phyloP scores from a whole-genome alignment of 2,797 vertebrate species.

The Melanotaenia pygmaea region DNA sequence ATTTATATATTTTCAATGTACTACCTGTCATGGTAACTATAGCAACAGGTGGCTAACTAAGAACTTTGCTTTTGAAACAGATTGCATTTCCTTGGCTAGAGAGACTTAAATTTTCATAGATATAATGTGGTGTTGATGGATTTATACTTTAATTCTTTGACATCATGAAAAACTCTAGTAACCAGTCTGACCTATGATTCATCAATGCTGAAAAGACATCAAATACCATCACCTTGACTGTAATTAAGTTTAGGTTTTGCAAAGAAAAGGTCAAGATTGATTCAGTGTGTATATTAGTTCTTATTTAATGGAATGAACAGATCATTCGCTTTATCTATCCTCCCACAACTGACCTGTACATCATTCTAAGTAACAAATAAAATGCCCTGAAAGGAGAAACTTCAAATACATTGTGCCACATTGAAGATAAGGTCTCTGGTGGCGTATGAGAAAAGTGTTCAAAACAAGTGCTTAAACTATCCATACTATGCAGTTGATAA shows the following conservation, averaged over 20 bases:
- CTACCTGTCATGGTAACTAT: conserved; percentile 70
- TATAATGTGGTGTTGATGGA: conserved; percentile 12
- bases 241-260: background rate
- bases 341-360: background rate
- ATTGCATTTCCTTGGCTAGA: conserved; percentile 39
- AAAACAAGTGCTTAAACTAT: background rate
- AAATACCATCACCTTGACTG: conserved; percentile 20
- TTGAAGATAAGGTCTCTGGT: background rate
- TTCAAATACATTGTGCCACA: background rate
- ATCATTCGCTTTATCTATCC: background rate
- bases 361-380: background rate
- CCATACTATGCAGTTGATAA: background rate
- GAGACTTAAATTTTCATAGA: conserved; percentile 37
- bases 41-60: conserved; percentile 69
- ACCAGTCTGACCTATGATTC: background rate
- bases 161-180: conserved; percentile 8
- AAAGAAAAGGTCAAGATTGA: background rate
- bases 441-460: background rate
- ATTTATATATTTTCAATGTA: conserved; percentile 49
- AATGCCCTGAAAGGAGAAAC: background rate
- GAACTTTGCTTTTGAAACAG: conserved; percentile 52
- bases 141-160: conserved; percentile 25
- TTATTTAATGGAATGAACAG: conserved; percentile 9
- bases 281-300: conserved; percentile 1
- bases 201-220: conserved; percentile 3